phyloP scores from a whole-genome alignment of 2,797 vertebrate genomes.

The Paratrypauchen microcephalus region DNA sequence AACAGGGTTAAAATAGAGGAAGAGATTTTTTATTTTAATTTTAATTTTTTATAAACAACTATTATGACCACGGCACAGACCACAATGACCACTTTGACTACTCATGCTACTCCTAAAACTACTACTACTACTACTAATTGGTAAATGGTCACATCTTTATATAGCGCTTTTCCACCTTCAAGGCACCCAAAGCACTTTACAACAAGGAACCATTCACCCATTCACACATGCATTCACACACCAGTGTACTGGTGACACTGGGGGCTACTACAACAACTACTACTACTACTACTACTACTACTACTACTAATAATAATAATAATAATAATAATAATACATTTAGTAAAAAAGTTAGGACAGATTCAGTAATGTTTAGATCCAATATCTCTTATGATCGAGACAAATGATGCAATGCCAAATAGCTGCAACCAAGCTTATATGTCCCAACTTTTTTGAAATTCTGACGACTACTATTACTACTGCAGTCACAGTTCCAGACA shows the following conservation, averaged over 20 bases:
- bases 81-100: neutral
- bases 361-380: neutral
- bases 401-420: no score
- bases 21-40: neutral
- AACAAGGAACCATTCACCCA: no score
- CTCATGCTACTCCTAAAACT: neutral
- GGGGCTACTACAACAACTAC: neutral
- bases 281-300: neutral
- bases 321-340: neutral
- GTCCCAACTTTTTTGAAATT: neutral
- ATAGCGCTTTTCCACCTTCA: no score
- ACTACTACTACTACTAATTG: neutral
- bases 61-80: conserved; percentile 7
- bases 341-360: conserved; percentile 4
- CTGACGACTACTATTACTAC: conserved; percentile 7
- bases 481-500: neutral
- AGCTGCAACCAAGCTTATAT: neutral
- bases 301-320: no score
- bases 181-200: no score
- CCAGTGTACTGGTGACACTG: no score
- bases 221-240: no score
- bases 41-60: neutral
- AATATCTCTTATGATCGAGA: no score
- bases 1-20: conserved; percentile 41
- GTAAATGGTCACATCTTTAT: no score